Base-by-base conservation (phyloP, 2,113 vertebrate species). In the Rhizomys pruinosus region DNA sequence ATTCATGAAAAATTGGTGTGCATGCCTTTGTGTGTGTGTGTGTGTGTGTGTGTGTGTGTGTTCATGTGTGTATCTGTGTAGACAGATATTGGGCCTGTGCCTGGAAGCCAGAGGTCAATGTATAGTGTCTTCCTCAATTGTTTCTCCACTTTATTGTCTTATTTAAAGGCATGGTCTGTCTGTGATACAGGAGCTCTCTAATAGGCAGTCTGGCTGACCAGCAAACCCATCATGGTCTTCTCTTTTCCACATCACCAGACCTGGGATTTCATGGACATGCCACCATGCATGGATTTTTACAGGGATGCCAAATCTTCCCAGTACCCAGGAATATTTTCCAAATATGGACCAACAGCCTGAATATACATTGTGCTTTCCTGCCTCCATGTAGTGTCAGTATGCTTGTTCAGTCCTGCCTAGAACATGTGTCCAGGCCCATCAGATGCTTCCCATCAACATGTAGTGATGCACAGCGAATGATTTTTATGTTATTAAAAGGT, bases 11-110 rank as follows among this genome's bases (percentile, higher is more conserved):
- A 52, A 4, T 57, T 7, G 34, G 42, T 47, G 15, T 77, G 47
- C 34, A 17, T 34, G 29, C 57, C 10, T 55, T 16, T 32, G 7
- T 76, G 27, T 47, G 27, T 15, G 17, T 16, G 3, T 29, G 13
- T 71, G 68, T 71, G 68, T 71, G n/a, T 71, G 29, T 69, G 68
- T 69, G 66, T 69, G 15, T 44, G 23, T 7, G 72, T 44, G 39
- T 74, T 23, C 3, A 5, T 13, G 32, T 78, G 47, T 78, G 32
- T 55, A 20, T 8, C 16, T 6, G 0, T 52, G 29, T 52, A 25
- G 7, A 7, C 32, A 9, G 37, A 20, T 37, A 72, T 0, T 25
- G 1, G 15, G 10, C 37, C 1, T 81, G 52, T 57, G 2, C 2
- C 1, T 63, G 79, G 12, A 81, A 15, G 7, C 16, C 37, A 81